Evolutionary conservation across 2,888 invertebrate species (phyloP).

Genomic region (Ceramica pisi): DNA sequence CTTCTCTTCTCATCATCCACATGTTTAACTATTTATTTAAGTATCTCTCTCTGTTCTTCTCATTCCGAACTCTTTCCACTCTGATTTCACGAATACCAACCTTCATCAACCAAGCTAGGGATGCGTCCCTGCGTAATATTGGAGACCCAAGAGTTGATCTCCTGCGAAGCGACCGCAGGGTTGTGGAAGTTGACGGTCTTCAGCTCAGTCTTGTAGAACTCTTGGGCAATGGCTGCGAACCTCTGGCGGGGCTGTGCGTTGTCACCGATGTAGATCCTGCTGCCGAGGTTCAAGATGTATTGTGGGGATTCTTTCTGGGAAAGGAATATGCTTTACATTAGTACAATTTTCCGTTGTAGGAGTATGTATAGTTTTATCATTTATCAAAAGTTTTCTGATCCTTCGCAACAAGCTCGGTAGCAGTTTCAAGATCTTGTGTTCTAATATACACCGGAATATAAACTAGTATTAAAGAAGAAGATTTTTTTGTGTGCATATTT

Average conservation of each 20-base stretch:
- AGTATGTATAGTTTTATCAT: too few relatives aligned
- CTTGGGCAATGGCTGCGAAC: slow-evolving; percentile 91
- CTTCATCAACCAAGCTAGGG: slow-evolving; percentile 91
- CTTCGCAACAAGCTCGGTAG: not conserved
- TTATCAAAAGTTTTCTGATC: too few relatives aligned
- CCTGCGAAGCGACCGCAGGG: slow-evolving; percentile 87
- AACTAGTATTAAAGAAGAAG: not conserved
- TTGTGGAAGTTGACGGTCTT: slow-evolving; percentile 92
- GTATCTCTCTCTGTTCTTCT: not conserved
- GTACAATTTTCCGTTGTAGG: too few relatives aligned
- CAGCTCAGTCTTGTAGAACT: slow-evolving; percentile 93
- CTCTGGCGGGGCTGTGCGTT: slow-evolving; percentile 90
- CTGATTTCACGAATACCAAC: slow-evolving; percentile 75
- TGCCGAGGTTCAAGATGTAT: slow-evolving; percentile 92
- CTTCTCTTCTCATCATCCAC: not conserved
- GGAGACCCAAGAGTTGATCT: slow-evolving; percentile 95
- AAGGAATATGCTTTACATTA: not conserved
- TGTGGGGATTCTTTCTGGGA: slow-evolving; percentile 83
- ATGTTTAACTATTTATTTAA: too few relatives aligned
- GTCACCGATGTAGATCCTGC: slow-evolving; percentile 92
- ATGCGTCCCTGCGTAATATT: slow-evolving; percentile 94
- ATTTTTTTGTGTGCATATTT: not conserved
- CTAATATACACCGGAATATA: too few relatives aligned
- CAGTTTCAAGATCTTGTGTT: too few relatives aligned
- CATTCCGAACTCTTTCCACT: too few relatives aligned